Percentiles rank a stretch among this genome's conserved stretches.
Conservation (phyloP, 2,888 invertebrate species). For the Spilarctia lutea region DNA sequence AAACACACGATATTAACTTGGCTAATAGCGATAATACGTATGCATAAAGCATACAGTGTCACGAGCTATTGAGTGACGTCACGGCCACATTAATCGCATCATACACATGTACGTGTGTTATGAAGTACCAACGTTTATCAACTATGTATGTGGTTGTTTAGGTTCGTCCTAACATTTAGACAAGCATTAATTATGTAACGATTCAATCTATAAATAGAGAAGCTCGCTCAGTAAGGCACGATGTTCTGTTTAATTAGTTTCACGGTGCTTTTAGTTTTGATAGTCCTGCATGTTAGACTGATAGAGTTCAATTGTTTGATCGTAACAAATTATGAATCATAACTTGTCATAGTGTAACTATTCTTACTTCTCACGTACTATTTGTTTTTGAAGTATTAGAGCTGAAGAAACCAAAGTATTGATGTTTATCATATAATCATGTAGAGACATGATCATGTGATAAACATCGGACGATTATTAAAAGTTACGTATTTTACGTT, state of each 20-base stretch:
- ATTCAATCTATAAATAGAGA: neutral
- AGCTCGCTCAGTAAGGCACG: neutral
- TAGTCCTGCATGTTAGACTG: neutral
- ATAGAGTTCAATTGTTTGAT: neutral
- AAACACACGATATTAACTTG: conserved; percentile 4
- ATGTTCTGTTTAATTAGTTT: neutral
- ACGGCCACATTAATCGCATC: neutral
- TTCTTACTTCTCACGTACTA: neutral
- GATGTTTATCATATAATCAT: too few relatives aligned
- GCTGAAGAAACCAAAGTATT: too few relatives aligned
- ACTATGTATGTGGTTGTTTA: neutral
- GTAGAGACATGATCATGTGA: too few relatives aligned
- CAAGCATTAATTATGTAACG: neutral
- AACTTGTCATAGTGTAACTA: neutral
- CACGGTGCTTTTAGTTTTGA: neutral
- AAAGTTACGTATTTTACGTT: too few relatives aligned
- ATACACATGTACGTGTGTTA: neutral
- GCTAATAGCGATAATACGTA: conserved; percentile 4
- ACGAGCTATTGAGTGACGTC: conserved; percentile 4
- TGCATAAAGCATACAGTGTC: conserved; percentile 1
- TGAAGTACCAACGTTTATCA: neutral
- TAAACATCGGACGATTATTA: too few relatives aligned
- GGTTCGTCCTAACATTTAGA: neutral
- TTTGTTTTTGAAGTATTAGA: neutral
- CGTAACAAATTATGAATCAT: neutral